Evolutionary conservation across 2,888 invertebrate species (phyloP).

Genomic region (Cephalotes varians): DNA sequence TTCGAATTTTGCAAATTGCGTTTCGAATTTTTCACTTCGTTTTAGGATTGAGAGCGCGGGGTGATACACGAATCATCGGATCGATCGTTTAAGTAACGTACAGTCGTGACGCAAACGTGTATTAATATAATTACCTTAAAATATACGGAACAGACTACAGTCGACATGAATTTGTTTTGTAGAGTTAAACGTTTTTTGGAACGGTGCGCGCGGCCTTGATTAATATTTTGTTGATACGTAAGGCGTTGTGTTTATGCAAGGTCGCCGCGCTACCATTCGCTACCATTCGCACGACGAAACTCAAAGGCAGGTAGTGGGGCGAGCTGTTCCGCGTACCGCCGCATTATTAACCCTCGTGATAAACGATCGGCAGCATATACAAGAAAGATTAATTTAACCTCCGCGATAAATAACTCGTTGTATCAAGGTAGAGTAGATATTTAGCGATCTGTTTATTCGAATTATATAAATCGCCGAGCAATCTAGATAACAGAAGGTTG

Average conservation of each 20-base stretch:
- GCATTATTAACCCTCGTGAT: not conserved
- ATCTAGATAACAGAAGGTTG: not conserved
- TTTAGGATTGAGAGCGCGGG: not conserved
- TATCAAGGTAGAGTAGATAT: not conserved
- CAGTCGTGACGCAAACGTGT: not conserved
- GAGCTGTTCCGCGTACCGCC: not conserved
- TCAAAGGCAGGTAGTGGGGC: not conserved
- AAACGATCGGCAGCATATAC: not conserved
- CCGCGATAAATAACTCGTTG: not conserved
- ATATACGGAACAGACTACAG: not conserved
- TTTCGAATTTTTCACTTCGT: not conserved
- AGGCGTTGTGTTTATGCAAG: not conserved
- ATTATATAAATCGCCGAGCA: not conserved
- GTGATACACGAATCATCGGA: not conserved
- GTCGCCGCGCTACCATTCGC: not conserved
- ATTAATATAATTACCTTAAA: not conserved
- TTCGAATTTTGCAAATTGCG: not conserved
- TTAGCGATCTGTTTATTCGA: not conserved
- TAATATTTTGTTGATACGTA: not conserved
- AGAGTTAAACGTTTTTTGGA: not conserved
- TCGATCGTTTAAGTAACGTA: not conserved
- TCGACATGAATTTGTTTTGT: not conserved
- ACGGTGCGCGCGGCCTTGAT: not conserved
- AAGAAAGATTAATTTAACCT: not conserved
- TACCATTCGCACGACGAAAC: constrained; percentile 4